Evolutionary conservation across 2,888 invertebrate species (phyloP).

Genomic region (Muscina levida): DNA sequence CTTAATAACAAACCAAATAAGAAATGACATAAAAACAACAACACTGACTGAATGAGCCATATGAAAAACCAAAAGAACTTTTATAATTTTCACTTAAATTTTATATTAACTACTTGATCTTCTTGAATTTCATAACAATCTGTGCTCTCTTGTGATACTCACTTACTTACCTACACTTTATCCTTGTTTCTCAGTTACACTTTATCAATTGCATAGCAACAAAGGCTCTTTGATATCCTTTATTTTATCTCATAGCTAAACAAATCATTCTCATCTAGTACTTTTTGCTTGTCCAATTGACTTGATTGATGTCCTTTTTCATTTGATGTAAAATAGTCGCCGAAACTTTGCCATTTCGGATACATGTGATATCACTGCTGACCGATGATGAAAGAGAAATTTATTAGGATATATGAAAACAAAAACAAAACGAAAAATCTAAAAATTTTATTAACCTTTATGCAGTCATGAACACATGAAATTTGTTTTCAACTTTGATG

Average conservation of each 20-base stretch:
- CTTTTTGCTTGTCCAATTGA: not conserved
- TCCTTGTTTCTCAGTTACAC: not conserved
- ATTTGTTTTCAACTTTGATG: slow-evolving; percentile 44
- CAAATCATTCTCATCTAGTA: slow-evolving; percentile 2
- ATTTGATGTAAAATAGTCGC: slow-evolving; percentile 71
- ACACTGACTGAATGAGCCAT: slow-evolving; percentile 74
- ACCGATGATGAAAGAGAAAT: slow-evolving; percentile 31
- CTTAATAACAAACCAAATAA: slow-evolving; percentile 30
- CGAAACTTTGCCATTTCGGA: slow-evolving; percentile 78
- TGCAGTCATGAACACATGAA: slow-evolving; percentile 30
- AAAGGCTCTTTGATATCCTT: slow-evolving; percentile 15
- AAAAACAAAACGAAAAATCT: slow-evolving; percentile 14
- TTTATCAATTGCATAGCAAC: not conserved
- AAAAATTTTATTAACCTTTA: slow-evolving; percentile 37
- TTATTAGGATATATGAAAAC: slow-evolving; percentile 19
- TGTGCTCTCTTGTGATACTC: slow-evolving; percentile 20
- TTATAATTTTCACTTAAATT: slow-evolving; percentile 50
- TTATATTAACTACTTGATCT: no score
- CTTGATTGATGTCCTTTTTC: slow-evolving; percentile 1
- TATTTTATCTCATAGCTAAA: slow-evolving; percentile 3
- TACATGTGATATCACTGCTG: slow-evolving; percentile 78
- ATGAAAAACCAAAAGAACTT: slow-evolving; percentile 58
- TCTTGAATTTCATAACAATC: slow-evolving; percentile 3
- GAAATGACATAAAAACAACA: slow-evolving; percentile 51
- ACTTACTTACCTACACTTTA: slow-evolving; percentile 43